Conservation (phyloP, 2,113 vertebrate species). For the Alexandromys fortis region DNA sequence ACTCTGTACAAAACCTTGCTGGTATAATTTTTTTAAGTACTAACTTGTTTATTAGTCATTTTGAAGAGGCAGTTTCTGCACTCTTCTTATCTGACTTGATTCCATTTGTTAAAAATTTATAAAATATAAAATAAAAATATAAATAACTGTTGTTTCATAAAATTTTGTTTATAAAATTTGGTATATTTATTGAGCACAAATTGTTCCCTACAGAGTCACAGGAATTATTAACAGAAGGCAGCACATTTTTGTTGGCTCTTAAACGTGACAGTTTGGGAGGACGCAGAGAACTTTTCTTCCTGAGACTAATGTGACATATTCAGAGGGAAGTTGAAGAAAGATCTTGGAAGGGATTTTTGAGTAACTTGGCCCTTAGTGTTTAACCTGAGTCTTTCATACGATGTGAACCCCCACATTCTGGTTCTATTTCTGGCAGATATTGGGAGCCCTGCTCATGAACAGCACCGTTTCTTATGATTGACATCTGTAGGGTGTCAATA, state of each 20-base stretch:
- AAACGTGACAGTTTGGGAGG: neutral
- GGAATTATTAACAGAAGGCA: neutral
- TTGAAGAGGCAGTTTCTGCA: neutral
- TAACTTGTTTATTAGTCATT: neutral
- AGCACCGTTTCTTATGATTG: neutral
- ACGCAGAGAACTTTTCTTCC: neutral
- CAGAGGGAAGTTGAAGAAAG: slow-evolving; percentile 8
- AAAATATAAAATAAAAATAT: neutral
- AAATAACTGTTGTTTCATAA: neutral
- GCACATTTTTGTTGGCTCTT: neutral
- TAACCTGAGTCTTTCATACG: neutral
- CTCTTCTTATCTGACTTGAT: neutral
- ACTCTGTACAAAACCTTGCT: neutral
- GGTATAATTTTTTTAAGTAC: neutral
- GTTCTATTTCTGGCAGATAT: neutral
- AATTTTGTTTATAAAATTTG: neutral
- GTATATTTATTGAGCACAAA: neutral
- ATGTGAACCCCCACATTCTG: neutral
- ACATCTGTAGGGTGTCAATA: slow-evolving; percentile 51
- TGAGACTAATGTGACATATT: neutral
- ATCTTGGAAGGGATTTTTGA: slow-evolving; percentile 13
- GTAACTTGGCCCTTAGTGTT: slow-evolving; percentile 35
- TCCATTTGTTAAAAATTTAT: neutral
- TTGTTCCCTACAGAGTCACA: slow-evolving; percentile 8
- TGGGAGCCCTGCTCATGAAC: neutral